Base-by-base conservation (phyloP, 2,888 invertebrate genomes). In the Ametastegia equiseti region DNA sequence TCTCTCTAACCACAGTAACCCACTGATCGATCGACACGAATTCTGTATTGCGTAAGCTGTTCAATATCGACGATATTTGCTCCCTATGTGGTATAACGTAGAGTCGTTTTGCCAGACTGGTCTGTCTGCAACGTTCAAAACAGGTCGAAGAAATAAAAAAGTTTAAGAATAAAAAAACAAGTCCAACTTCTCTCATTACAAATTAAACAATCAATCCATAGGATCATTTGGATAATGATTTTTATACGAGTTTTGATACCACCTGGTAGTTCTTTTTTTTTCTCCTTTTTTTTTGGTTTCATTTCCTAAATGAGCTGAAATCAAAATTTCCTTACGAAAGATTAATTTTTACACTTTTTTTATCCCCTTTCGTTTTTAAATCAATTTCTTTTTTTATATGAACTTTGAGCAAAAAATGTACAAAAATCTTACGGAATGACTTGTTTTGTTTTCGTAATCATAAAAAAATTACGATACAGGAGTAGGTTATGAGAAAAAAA, bases 21-120 rank as follows among this genome's bases (percentile, higher is more conserved):
- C 60, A 60, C 60, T 78, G 63, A 78, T 78, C 78, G 78, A 78
- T 78, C 78, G 78, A 78, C 78, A 78, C 78, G 30, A 60, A 78
- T 78, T 78, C 78, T 63, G 60, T 57, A 78, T 78, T 78, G 60
- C 78, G 78, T 78, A 78, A 78, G 39, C 42, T 42, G 50, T 4
- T 75, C 33, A 19, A 50, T 75, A 50, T 19, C 75, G 33, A 36
- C 33, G 54, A 9, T 9, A 11, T 9, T 23, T 27, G 27, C 7
- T 23, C 39, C 13, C 19, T 57, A 47, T 57, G 30, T 33, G 47
- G 36, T 45, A 42, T 57, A 39, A 27, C 11, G 47, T 54, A 54
- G 19, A 54, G 23, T 23, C 54, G 19, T 54, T 23, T 27, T 73
- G 47, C 73, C 27, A 47, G 23, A 73, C 47, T 23, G 30, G n/a